These are phyloP conservation scores for Salpingus planirostris DNA, from an alignment of 2,888 invertebrate species.

Conservation along the genomic window DNA sequence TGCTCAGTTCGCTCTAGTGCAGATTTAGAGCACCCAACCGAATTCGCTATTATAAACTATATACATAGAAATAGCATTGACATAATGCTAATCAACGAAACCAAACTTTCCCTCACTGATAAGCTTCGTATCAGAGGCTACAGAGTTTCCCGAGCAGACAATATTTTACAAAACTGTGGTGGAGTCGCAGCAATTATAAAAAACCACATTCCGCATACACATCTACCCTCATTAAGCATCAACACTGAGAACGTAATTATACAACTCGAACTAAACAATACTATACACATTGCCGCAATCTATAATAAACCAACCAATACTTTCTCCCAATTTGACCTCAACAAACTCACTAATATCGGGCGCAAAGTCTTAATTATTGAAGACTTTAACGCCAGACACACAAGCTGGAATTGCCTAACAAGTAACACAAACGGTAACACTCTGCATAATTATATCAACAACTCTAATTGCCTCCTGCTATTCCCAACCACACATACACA, in stretches of 20 bases:
- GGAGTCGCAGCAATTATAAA: conserved; percentile 5
- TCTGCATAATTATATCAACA: background rate
- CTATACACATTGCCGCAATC: background rate
- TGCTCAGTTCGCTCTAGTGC: no score
- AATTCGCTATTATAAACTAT: no score
- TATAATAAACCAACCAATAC: conserved; percentile 3
- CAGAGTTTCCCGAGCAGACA: conserved; percentile 3
- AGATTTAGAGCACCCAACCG: no score
- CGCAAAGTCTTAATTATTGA: conserved; percentile 2
- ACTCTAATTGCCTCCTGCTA: background rate
- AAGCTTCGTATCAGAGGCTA: conserved; percentile 3
- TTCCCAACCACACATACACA: conserved; percentile 3
- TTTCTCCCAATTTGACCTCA: background rate
- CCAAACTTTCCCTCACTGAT: conserved; percentile 1
- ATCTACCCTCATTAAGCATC: background rate
- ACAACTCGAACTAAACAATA: background rate
- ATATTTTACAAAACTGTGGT: conserved; percentile 1
- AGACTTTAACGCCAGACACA: conserved; percentile 5
- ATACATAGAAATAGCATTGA: conserved; percentile 3
- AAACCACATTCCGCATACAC: conserved; percentile 2
- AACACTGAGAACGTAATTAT: conserved; percentile 1
- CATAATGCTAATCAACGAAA: conserved; percentile 6
- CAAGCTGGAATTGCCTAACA: conserved; percentile 1
- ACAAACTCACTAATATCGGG: background rate
- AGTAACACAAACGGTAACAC: conserved; percentile 5